Percentiles rank a stretch among this genome's conserved stretches.
Conservation (phyloP, 2,888 invertebrate species). For the Aspidiotus destructor region DNA sequence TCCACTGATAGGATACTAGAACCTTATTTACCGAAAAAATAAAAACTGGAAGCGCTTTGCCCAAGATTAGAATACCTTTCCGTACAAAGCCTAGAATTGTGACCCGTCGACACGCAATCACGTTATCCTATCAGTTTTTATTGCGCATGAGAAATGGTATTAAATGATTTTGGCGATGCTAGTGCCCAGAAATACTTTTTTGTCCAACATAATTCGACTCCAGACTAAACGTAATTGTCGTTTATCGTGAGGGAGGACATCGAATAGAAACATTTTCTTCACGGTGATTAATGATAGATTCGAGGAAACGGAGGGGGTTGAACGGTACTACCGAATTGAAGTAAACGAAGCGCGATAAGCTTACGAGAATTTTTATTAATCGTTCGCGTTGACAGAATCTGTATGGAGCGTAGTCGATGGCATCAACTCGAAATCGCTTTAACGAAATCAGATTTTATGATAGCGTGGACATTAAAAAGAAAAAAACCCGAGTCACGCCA, state of each 20-base stretch:
- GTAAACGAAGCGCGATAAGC: not conserved
- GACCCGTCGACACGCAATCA: too few species aligned
- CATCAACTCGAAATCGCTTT: not conserved
- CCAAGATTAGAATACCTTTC: too few species aligned
- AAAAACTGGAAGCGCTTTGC: too few species aligned
- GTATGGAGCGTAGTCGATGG: not conserved
- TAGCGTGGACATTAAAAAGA: not conserved
- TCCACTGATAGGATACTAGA: too few species aligned
- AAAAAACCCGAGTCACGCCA: slow-evolving; percentile 4
- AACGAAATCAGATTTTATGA: slow-evolving; percentile 1
- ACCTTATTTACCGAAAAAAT: too few species aligned
- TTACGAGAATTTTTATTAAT: slow-evolving; percentile 1
- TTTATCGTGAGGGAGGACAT: slow-evolving; percentile 2
- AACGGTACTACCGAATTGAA: not conserved
- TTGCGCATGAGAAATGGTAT: too few species aligned
- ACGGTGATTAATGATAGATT: not conserved
- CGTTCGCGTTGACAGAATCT: not conserved
- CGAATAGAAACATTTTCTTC: not conserved
- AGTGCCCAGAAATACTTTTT: too few species aligned
- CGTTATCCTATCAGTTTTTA: too few species aligned
- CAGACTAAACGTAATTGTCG: not conserved
- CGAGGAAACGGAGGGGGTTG: not conserved
- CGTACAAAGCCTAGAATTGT: too few species aligned
- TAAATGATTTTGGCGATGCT: too few species aligned
- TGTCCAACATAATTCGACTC: not conserved